These are phyloP conservation scores for Cheilosia impressa DNA, from an alignment of 2,888 invertebrate species.

Conservation along the genomic window DNA sequence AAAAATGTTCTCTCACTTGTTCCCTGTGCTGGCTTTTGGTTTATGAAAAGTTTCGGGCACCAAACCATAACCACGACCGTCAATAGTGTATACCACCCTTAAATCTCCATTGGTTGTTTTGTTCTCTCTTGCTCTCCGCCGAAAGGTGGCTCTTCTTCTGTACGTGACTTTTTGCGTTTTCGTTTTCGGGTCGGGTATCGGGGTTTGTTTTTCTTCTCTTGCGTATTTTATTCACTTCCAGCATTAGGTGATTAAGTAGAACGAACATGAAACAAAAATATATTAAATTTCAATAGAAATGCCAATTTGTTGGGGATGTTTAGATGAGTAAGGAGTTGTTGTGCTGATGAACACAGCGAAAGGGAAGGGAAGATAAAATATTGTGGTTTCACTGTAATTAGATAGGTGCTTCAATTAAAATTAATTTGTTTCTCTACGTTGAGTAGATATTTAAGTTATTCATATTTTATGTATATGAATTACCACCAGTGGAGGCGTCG, in stretches of 20 bases:
- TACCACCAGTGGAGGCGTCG: not conserved
- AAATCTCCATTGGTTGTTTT: conserved; percentile 13
- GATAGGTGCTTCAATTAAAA: conserved; percentile 44
- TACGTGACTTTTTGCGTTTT: conserved; percentile 72
- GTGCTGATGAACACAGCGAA: not conserved
- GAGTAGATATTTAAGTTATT: not conserved
- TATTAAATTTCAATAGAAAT: conserved; percentile 62
- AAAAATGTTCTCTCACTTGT: not conserved
- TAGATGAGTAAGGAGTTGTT: not conserved
- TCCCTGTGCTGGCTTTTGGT: not conserved
- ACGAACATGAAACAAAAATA: conserved; percentile 29
- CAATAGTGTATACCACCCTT: conserved; percentile 12
- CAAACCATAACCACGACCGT: not conserved
- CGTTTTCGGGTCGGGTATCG: conserved; percentile 44
- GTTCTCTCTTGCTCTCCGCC: conserved; percentile 35
- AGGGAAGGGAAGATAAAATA: conserved; percentile 11
- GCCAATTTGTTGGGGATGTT: conserved; percentile 52
- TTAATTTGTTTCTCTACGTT: conserved; percentile 42
- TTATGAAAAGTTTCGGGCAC: conserved; percentile 27
- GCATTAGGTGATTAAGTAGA: conserved; percentile 68
- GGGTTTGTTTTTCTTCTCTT: conserved; percentile 21
- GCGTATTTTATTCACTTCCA: conserved; percentile 61
- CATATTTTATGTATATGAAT: not conserved
- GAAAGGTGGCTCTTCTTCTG: conserved; percentile 62
- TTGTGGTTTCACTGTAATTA: conserved; percentile 53